Percentiles rank a stretch among this genome's conserved stretches.
phyloP scores from a whole-genome alignment of 2,113 vertebrate species.

The Hemicordylus capensis region DNA sequence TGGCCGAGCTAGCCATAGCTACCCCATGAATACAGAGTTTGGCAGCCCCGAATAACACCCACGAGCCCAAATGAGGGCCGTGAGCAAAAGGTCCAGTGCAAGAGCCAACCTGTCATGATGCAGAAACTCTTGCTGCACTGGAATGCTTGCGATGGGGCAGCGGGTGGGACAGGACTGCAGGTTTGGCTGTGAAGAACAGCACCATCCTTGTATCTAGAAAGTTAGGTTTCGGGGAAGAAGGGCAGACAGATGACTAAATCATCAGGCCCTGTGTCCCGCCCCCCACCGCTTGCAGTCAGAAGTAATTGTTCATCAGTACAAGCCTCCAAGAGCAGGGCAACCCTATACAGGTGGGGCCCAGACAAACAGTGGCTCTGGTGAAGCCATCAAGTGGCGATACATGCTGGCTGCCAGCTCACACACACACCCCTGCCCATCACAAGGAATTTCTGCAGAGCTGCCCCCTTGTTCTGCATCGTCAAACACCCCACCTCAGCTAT shows the following conservation, averaged over 20 bases:
- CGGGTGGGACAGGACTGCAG: not conserved
- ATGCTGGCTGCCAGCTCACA: not conserved
- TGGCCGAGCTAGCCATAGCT: constrained; percentile 57
- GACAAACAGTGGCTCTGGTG: not conserved
- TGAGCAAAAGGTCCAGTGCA: no score
- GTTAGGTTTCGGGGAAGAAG: not conserved
- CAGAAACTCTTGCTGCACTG: no score
- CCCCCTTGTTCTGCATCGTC: not conserved
- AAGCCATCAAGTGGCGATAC: not conserved
- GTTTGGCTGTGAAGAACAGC: not conserved
- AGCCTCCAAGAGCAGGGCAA: not conserved
- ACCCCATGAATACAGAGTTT: constrained; percentile 56
- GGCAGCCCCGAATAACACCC: constrained; percentile 11
- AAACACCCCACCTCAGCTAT: no score
- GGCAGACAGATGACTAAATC: no score
- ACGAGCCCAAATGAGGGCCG: not conserved
- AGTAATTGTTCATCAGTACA: not conserved
- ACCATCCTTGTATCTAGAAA: not conserved
- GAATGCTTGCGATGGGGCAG: not conserved
- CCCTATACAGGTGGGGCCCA: no score
- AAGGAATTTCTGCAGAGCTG: no score
- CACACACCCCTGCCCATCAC: no score
- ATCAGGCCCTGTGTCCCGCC: not conserved
- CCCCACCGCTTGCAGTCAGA: not conserved
- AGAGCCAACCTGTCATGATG: no score